Evolutionary conservation across 2,888 invertebrate species (phyloP).

Genomic region (Notodonta ziczac): DNA sequence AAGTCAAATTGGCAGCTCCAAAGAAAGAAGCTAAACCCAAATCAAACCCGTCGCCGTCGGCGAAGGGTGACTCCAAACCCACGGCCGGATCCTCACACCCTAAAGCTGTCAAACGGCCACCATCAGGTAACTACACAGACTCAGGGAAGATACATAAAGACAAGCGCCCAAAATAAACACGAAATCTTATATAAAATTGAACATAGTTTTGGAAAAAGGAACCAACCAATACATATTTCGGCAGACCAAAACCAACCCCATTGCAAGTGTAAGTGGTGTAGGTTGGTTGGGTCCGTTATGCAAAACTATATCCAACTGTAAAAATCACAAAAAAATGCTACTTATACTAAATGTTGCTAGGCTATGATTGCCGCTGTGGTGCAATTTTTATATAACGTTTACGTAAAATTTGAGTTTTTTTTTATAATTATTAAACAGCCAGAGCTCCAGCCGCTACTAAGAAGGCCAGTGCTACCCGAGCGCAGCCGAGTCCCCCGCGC

Average conservation of each 20-base stretch:
- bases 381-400: background rate
- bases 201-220: too few species aligned
- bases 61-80: conserved; percentile 72
- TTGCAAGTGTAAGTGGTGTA: too few species aligned
- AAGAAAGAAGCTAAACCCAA: conserved; percentile 85
- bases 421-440: background rate
- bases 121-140: conserved; percentile 44
- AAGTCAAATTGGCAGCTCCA: conserved; percentile 87
- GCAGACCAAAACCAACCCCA: too few species aligned
- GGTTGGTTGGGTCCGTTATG: too few species aligned
- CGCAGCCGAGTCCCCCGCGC: conserved; percentile 69
- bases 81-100: conserved; percentile 75
- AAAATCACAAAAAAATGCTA: too few species aligned
- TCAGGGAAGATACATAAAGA: too few species aligned
- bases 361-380: too few species aligned
- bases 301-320: too few species aligned
- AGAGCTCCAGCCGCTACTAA: conserved; percentile 40
- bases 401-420: conserved; percentile 1
- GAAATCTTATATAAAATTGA: too few species aligned
- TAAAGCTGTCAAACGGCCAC: conserved; percentile 80
- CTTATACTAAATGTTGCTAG: too few species aligned
- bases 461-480: conserved; percentile 53
- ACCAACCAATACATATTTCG: too few species aligned
- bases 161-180: too few species aligned
- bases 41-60: conserved; percentile 79